These are phyloP conservation scores for Theristus sp. DNA, from an alignment of 2,888 invertebrate species.

Conservation along the genomic window DNA sequence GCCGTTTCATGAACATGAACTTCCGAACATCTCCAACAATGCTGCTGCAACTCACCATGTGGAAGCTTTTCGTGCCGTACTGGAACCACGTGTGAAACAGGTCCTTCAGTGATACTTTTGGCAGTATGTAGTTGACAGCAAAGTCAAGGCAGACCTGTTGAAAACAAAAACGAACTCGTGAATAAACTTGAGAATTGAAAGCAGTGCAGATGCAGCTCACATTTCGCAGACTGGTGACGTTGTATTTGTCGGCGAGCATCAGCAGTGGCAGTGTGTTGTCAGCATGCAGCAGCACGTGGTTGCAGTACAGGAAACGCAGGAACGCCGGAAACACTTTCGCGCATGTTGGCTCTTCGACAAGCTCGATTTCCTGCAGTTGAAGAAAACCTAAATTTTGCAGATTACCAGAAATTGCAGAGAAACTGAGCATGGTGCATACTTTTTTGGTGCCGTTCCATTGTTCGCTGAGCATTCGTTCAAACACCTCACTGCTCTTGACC, in stretches of 20 bases:
- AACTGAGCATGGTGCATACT: conserved; percentile 7
- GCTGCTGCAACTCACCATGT: conserved; percentile 12
- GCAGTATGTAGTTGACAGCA: conserved; percentile 30
- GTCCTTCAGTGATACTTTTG: conserved; percentile 31
- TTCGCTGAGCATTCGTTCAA: conserved; percentile 34
- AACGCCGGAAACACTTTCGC: conserved; percentile 31
- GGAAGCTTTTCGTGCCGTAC: conserved; percentile 31
- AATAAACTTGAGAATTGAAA: too few relatives aligned
- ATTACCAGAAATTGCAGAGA: not conserved
- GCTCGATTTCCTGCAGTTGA: conserved; percentile 19
- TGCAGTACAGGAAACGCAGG: conserved; percentile 33
- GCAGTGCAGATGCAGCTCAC: too few relatives aligned
- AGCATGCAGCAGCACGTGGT: conserved; percentile 31
- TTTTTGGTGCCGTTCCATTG: conserved; percentile 27
- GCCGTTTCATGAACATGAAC: not conserved
- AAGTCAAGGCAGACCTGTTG: conserved; percentile 32
- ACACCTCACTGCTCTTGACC: conserved; percentile 35
- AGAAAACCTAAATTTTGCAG: not conserved
- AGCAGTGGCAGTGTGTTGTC: conserved; percentile 32
- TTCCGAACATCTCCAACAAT: not conserved
- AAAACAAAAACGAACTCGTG: too few relatives aligned
- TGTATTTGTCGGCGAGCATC: conserved; percentile 35
- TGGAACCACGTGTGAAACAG: conserved; percentile 36
- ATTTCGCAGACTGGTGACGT: conserved; percentile 30
- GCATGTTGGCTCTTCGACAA: conserved; percentile 30